These are phyloP conservation scores for Channa argus DNA, from an alignment of 2,113 vertebrate species.

Conservation along the genomic window DNA sequence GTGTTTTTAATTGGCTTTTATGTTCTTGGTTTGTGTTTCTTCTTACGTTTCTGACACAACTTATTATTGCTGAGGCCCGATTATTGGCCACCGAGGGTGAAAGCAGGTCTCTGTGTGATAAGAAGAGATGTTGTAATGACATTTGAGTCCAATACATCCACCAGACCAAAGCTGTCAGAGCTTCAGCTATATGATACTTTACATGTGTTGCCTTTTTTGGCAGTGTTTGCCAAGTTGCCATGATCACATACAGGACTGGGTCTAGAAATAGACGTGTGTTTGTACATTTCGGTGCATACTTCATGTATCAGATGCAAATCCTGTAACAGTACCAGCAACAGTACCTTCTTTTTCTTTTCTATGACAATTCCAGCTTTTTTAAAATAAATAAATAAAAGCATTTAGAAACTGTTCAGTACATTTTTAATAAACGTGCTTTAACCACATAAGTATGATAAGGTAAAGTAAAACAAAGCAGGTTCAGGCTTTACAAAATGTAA, in stretches of 20 bases:
- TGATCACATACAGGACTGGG: too few species aligned
- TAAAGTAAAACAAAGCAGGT: not conserved
- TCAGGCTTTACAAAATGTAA: not conserved
- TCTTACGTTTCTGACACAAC: not conserved
- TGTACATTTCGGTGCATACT: too few species aligned
- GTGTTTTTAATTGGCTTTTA: not conserved
- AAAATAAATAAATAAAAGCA: slow-evolving; percentile 23
- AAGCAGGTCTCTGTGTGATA: not conserved
- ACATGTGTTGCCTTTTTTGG: too few species aligned
- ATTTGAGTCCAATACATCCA: too few species aligned
- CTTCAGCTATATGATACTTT: too few species aligned
- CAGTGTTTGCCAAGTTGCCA: too few species aligned
- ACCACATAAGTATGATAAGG: not conserved
- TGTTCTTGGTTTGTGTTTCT: not conserved
- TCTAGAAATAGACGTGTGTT: too few species aligned
- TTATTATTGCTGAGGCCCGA: slow-evolving; percentile 2
- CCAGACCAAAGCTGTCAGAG: too few species aligned
- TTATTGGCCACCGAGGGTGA: slow-evolving; percentile 26
- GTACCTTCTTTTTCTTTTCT: slow-evolving; percentile 16
- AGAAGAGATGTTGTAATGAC: too few species aligned
- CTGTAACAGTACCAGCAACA: too few species aligned
- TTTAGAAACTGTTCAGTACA: not conserved
- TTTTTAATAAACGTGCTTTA: not conserved
- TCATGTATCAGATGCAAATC: too few species aligned
- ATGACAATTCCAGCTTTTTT: slow-evolving; percentile 7